Evolutionary conservation across 2,113 vertebrate species (phyloP).

Genomic region (Otolemur garnettii): DNA sequence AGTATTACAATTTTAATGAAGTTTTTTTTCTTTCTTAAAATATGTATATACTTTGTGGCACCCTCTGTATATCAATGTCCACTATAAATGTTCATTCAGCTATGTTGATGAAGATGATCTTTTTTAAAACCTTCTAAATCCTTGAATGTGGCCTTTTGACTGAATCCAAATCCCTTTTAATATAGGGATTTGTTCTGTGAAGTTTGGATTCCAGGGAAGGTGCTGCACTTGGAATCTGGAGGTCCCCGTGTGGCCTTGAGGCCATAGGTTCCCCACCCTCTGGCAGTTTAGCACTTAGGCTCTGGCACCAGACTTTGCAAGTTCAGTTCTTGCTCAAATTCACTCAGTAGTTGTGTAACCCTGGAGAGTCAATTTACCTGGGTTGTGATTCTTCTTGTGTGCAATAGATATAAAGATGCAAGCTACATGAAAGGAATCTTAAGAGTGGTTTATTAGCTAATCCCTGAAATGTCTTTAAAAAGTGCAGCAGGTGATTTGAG

Average conservation of each 20-base stretch:
- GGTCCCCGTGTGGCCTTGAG: too few relatives aligned
- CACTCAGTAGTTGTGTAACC: not conserved
- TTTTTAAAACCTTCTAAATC: too few relatives aligned
- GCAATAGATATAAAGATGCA: not conserved
- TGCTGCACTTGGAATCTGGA: too few relatives aligned
- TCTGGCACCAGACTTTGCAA: not conserved
- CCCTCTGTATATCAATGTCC: not conserved
- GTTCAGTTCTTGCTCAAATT: slow-evolving; percentile 20
- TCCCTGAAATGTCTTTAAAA: not conserved
- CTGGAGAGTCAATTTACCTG: not conserved
- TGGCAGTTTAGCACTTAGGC: not conserved
- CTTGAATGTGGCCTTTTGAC: too few relatives aligned
- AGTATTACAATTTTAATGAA: too few relatives aligned
- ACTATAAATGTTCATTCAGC: not conserved
- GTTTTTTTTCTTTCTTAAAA: too few relatives aligned
- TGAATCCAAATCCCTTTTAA: too few relatives aligned
- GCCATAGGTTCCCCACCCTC: too few relatives aligned
- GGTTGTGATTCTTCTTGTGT: not conserved
- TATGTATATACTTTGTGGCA: too few relatives aligned
- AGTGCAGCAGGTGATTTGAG: not conserved
- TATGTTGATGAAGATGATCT: not conserved
- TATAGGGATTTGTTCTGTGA: too few relatives aligned
- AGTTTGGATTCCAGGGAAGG: too few relatives aligned
- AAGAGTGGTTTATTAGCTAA: not conserved
- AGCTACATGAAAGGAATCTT: not conserved